Base-by-base conservation (phyloP, 1,140 invertebrate genomes). In the Archivesica marissinica region DNA sequence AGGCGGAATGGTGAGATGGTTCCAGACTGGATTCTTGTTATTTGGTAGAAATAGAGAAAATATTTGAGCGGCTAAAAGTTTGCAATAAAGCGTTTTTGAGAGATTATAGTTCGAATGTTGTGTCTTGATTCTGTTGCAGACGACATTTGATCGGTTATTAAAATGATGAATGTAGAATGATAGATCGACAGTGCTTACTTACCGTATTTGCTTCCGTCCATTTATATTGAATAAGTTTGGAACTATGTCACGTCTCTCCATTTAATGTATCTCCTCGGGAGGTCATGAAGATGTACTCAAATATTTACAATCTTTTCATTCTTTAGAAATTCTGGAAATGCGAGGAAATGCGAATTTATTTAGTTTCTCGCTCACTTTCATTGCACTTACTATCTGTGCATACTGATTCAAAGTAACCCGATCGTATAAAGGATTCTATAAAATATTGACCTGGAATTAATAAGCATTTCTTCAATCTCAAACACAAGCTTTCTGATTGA, bases 301-400 rank as follows among this genome's bases (percentile, higher is more conserved):
- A 72, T 72, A 72, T 72, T 72, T 72, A 50, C 68, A 33, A 1
- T 50, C 41, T 33, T 70, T 47, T 72, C 28, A 25, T 64, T 64
- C 38, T 64, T 35, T 17, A 64, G 38, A 13, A 4, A 35, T 35
- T 35, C 28, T 17, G n/a, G 30, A 20, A 64, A 64, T n/a, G n/a
- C n/a, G n/a, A n/a, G n/a, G n/a, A n/a, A n/a, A n/a, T n/a, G n/a
- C n/a, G n/a, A n/a, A n/a, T n/a, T n/a, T n/a, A n/a, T n/a, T n/a
- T n/a, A n/a, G n/a, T n/a, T n/a, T n/a, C n/a, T n/a, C n/a, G n/a
- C n/a, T n/a, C n/a, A n/a, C n/a, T n/a, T n/a, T n/a, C n/a, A 35
- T 15, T 64, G 59, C 59, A 64, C 59, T 64, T 25, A 35, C 30
- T 64, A 33, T 64, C 30, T 64, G 59, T n/a, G n/a, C n/a, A n/a